phyloP scores from a whole-genome alignment of 2,113 vertebrate species.

The Reinhardtius hippoglossoides region DNA sequence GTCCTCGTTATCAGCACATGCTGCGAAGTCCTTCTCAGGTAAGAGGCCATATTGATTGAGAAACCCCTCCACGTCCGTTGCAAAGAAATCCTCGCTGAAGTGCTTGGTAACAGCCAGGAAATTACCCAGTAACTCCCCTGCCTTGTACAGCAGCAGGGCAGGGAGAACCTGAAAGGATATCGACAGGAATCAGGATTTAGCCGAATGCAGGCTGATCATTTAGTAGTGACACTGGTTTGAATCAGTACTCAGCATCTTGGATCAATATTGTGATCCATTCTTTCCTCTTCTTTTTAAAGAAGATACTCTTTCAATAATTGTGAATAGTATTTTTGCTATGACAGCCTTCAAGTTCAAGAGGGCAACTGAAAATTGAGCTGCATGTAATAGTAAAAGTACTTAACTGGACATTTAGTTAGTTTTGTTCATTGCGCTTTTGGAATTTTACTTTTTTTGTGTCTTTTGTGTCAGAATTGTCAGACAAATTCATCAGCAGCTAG shows the following conservation, averaged over 20 bases:
- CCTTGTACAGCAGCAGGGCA: slow-evolving; percentile 91
- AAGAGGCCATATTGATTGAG: slow-evolving; percentile 93
- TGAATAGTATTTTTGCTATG: too few species aligned
- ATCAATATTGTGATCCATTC: not conserved
- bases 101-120: slow-evolving; percentile 90
- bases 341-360: not conserved
- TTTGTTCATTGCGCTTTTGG: too few species aligned
- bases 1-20: slow-evolving; percentile 75
- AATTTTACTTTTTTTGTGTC: not conserved
- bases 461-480: too few species aligned
- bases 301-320: too few species aligned
- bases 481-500: too few species aligned
- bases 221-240: too few species aligned
- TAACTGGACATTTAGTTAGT: not conserved
- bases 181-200: not conserved
- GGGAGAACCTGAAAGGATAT: slow-evolving; percentile 86
- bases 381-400: not conserved
- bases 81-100: slow-evolving; percentile 90
- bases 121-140: slow-evolving; percentile 92
- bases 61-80: slow-evolving; percentile 91
- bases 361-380: not conserved
- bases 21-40: slow-evolving; percentile 86
- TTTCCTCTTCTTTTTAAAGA: too few species aligned
- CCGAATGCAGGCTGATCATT: too few species aligned
- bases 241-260: not conserved